Evolutionary conservation across 1,140 invertebrate species (phyloP).

Genomic region (Ruditapes philippinarum): DNA sequence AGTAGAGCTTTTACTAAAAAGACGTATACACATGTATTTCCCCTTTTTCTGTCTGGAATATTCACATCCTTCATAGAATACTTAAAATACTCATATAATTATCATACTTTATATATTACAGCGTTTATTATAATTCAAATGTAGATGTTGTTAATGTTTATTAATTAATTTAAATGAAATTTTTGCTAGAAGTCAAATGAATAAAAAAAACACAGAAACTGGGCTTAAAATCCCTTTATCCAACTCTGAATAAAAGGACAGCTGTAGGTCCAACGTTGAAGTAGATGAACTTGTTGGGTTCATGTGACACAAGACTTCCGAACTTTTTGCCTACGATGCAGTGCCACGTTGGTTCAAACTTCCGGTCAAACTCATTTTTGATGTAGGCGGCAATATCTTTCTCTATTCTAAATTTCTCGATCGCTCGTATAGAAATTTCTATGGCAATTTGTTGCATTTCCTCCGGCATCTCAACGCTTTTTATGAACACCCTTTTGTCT

Average conservation of each 20-base stretch:
- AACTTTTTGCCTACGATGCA: conserved; percentile 97
- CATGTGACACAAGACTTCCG: conserved; percentile 98
- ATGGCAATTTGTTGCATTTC: conserved; percentile 99
- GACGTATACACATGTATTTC: too few species aligned
- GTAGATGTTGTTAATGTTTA: too few species aligned
- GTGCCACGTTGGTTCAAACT: conserved; percentile 99
- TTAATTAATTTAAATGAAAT: too few species aligned
- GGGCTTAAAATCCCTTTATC: not conserved
- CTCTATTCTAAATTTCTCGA: conserved; percentile 99
- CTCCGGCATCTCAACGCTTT: conserved; percentile 99
- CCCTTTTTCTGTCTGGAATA: too few species aligned
- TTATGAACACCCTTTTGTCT: conserved; percentile 99
- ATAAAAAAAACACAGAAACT: too few species aligned
- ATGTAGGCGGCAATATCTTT: conserved; percentile 99
- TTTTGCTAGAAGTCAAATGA: too few species aligned
- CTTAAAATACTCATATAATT: too few species aligned
- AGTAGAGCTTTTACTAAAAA: too few species aligned
- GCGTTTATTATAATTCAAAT: too few species aligned
- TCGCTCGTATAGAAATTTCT: conserved; percentile 98
- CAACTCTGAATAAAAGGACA: conserved; percentile 11
- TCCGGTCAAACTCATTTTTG: conserved; percentile 99
- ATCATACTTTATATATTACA: too few species aligned
- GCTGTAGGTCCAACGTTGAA: conserved; percentile 15
- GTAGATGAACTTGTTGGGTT: conserved; percentile 91
- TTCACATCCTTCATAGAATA: too few species aligned